Evolutionary conservation across 2,797 vertebrate genomes (phyloP), one percentile per base, ranked within the genome.

Genomic region (Pempheris klunzingeri): DNA sequence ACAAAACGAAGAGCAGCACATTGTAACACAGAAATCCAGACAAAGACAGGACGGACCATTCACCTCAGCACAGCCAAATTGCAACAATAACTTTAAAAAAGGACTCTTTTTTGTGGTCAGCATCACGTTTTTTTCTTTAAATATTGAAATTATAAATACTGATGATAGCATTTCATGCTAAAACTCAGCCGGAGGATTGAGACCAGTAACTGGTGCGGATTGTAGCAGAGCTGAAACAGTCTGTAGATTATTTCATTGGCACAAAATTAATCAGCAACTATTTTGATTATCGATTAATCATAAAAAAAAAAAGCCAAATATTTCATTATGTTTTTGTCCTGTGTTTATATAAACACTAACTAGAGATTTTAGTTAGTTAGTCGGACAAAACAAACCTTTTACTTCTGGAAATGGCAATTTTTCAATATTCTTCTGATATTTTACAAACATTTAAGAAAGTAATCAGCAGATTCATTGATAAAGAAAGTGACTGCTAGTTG

Each of bases 1-100:
- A 79, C 71, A 85, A 92, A 91, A 88, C 44, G 28, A 81, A 70
- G 71, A 91, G 81, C 78, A 83, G 88, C 86, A 91, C 84, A 54
- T 77, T 34, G 71, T 67, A 53, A 84, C 69, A 81, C 81, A 83
- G 47, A 78, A 47, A 77, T 64, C 74, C 55, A 82, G 83, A 84
- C 78, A 79, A 41, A 77, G 82, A 89, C 82, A 12, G 69, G 77
- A 83, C 85, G 44, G 39, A 82, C 41, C 78, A 26, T 69, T 87
- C 77, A 78, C 77, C 83, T 89, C 77, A 71, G 68, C 82, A 77
- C 79, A 62, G 53, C 74, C 83, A 58, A 53, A 75, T 63, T 61
- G 28, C 39, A 77, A 83, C 75, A 62, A 24, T 13, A 54, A 70
- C 24, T 39, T 54, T 32, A 47, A 43, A 57, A 64, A 52, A 18